These are phyloP conservation scores for Tetrax tetrax DNA, from an alignment of 2,113 vertebrate genomes.

Conservation along the genomic window DNA sequence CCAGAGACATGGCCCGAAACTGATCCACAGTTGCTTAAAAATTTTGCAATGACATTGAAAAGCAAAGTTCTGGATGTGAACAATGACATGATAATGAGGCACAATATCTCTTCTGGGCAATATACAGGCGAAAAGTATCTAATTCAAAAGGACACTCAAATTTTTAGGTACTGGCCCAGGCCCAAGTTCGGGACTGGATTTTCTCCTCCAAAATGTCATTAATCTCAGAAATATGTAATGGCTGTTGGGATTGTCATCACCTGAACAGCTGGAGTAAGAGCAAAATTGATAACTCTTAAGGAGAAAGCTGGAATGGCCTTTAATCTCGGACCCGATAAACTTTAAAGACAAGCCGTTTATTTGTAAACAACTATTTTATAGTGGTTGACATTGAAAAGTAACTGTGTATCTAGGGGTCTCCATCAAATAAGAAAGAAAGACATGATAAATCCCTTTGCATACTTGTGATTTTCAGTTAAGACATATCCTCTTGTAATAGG, in stretches of 20 bases:
- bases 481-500: not conserved
- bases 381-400: not conserved
- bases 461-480: not conserved
- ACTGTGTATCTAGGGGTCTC: not conserved
- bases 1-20: not conserved
- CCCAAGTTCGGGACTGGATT: not conserved
- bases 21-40: not conserved
- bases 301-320: not conserved
- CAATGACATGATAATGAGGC: not conserved
- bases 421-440: not conserved
- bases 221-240: not conserved
- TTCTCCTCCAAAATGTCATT: not conserved
- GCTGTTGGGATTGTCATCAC: not conserved
- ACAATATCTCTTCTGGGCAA: rapidly evolving
- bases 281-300: not conserved
- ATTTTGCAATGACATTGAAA: not conserved
- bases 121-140: not conserved
- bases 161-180: not conserved
- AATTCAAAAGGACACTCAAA: not conserved
- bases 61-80: not conserved
- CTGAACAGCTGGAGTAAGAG: not conserved
- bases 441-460: not conserved
- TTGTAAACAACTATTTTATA: not conserved
- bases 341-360: not conserved
- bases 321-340: not conserved